Conservation (phyloP, 2,888 invertebrate genomes). For the Scaptomyza cyrtandrae region DNA sequence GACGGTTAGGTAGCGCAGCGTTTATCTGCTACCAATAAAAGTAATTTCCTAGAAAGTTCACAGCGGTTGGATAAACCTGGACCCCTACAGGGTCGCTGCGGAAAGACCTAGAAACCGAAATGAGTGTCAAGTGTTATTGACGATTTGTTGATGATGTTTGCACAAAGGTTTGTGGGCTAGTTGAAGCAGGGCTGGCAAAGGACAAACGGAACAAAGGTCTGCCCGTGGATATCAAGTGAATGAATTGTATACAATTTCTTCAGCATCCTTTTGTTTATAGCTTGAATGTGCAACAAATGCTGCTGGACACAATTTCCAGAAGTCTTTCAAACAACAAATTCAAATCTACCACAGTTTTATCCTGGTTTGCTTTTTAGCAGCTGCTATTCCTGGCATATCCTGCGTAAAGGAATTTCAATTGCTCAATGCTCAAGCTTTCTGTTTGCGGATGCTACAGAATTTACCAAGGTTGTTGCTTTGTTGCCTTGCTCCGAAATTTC, state of each 20-base stretch:
- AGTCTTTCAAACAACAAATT: conserved; percentile 13
- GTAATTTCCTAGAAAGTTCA: conserved; percentile 75
- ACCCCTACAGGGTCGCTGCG: conserved; percentile 35
- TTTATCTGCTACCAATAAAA: conserved; percentile 65
- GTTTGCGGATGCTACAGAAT: conserved; percentile 31
- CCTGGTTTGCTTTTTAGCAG: conserved; percentile 21
- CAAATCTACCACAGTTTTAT: conserved; percentile 29
- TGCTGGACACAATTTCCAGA: conserved; percentile 29
- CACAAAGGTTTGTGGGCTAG: conserved; percentile 52
- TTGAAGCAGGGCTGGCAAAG: conserved; percentile 20
- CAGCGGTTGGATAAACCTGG: conserved; percentile 33
- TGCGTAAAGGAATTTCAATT: conserved; percentile 38
- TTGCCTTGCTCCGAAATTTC: conserved; percentile 30
- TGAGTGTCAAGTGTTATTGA: conserved; percentile 78
- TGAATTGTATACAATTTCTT: conserved; percentile 27
- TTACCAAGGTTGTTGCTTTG: conserved; percentile 49
- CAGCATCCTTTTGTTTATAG: conserved; percentile 44
- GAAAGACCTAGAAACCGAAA: conserved; percentile 36
- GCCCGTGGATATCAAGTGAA: conserved; percentile 57
- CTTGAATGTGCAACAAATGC: conserved; percentile 30
- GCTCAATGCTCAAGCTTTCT: conserved; percentile 21
- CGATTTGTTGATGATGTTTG: conserved; percentile 78
- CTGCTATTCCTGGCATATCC: conserved; percentile 17
- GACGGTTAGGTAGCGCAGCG: conserved; percentile 20
- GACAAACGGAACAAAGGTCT: conserved; percentile 41